A percentile compares a stretch with the other conserved stretches of the same genome.
These are phyloP conservation scores for Eretmochelys imbricata DNA, from an alignment of 2,113 vertebrate genomes.

Conservation along the genomic window DNA sequence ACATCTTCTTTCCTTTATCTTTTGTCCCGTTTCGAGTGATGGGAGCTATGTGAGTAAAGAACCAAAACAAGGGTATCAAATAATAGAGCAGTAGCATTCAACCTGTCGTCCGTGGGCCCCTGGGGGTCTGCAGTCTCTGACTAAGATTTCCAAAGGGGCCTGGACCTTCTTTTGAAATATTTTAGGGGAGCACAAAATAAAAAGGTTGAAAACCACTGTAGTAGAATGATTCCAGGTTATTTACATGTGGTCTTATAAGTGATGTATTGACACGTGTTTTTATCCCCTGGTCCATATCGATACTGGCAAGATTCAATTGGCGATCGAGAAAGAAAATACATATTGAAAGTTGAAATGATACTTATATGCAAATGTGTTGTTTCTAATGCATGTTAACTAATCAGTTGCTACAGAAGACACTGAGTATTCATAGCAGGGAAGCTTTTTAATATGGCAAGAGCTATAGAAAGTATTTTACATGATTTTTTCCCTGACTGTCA, in stretches of 20 bases:
- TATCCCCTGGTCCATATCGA: background rate
- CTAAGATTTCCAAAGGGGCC: background rate
- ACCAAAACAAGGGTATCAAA: background rate
- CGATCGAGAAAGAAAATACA: background rate
- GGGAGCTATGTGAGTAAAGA: background rate
- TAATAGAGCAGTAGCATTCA: background rate
- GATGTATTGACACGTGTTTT: background rate
- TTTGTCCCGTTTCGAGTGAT: background rate
- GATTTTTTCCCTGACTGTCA: background rate
- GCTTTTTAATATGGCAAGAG: conserved; percentile 43
- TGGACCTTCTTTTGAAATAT: background rate
- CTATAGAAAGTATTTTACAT: conserved; percentile 48
- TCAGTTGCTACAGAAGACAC: conserved; percentile 52
- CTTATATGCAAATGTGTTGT: conserved; percentile 56
- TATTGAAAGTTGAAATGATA: background rate
- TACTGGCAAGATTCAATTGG: background rate
- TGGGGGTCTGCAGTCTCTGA: background rate
- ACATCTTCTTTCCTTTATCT: background rate
- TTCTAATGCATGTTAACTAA: conserved; percentile 26
- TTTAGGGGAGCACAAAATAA: background rate
- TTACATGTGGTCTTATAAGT: background rate
- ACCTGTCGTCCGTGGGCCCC: background rate
- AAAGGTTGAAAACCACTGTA: background rate
- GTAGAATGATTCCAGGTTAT: background rate
- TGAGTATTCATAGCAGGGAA: conserved; percentile 28